Base-by-base conservation (phyloP, 1,140 invertebrate genomes). In the Hypothenemus hampei region DNA sequence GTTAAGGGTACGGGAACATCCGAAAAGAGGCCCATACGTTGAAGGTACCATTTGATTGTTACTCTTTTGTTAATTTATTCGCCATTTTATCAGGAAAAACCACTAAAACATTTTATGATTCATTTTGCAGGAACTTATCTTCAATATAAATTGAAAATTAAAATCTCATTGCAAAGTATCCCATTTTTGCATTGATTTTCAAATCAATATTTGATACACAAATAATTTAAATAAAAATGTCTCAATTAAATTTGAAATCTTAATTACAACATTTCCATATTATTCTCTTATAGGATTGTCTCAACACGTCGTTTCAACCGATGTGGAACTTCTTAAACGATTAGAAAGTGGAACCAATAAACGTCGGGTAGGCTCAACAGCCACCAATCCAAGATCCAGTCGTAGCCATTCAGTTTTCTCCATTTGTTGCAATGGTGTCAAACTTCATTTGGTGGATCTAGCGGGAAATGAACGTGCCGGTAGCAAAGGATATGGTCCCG, bases 21-120 rank as follows among this genome's bases (percentile, higher is more conserved):
- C 90, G 6, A 75, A 81, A 35, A 78, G 81, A 53, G 91, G 92
- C 29, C 89, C 91, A n/a, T 94, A 93, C 66, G 91, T 94, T 40
- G 87, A 93, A 76, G 89, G 87, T 90, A 75, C n/a, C n/a, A n/a
- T n/a, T n/a, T n/a, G n/a, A n/a, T n/a, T n/a, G n/a, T n/a, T n/a
- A n/a, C n/a, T n/a, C n/a, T n/a, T n/a, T n/a, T n/a, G n/a, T n/a
- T n/a, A n/a, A n/a, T n/a, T n/a, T n/a, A n/a, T n/a, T n/a, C n/a
- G n/a, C n/a, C n/a, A n/a, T n/a, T n/a, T n/a, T n/a, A n/a, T n/a
- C n/a, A n/a, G n/a, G n/a, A n/a, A n/a, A n/a, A n/a, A n/a, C n/a
- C n/a, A n/a, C n/a, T n/a, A n/a, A n/a, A n/a, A n/a, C n/a, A n/a
- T n/a, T n/a, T n/a, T n/a, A n/a, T n/a, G n/a, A n/a, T n/a, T n/a